Percentiles rank a stretch among this genome's conserved stretches.
Conservation (phyloP, 2,797 vertebrate genomes). For the Microctenopoma lineatum region DNA sequence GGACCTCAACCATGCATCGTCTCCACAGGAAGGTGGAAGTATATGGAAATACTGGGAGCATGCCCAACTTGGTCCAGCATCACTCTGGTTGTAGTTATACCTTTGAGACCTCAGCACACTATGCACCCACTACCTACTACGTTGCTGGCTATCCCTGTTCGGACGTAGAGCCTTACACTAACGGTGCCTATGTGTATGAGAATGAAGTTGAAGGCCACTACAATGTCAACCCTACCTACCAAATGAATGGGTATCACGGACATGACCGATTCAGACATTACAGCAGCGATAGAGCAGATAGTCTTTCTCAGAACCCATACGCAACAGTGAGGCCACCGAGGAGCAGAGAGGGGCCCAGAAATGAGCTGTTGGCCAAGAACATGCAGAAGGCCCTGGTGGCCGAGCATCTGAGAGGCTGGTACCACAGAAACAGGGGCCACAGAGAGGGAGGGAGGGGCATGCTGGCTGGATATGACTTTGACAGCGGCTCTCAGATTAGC, state of each 20-base stretch:
- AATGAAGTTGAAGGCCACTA: slow-evolving; percentile 95
- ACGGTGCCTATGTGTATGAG: slow-evolving; percentile 90
- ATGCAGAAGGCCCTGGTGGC: slow-evolving; percentile 97
- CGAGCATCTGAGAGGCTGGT: slow-evolving; percentile 96
- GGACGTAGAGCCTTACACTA: slow-evolving; percentile 87
- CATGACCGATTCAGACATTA: slow-evolving; percentile 87
- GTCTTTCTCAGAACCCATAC: slow-evolving; percentile 91
- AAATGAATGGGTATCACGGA: slow-evolving; percentile 86
- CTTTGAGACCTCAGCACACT: slow-evolving; percentile 83
- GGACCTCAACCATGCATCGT: slow-evolving; percentile 86
- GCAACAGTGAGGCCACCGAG: slow-evolving; percentile 92
- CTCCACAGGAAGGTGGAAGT: slow-evolving; percentile 89
- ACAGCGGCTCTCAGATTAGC: slow-evolving; percentile 90
- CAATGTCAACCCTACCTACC: slow-evolving; percentile 92
- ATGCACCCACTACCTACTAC: slow-evolving; percentile 86
- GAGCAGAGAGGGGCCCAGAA: slow-evolving; percentile 85
- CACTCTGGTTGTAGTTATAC: slow-evolving; percentile 84
- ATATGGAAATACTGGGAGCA: slow-evolving; percentile 91
- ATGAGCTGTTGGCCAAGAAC: slow-evolving; percentile 93
- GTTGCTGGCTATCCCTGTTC: slow-evolving; percentile 85
- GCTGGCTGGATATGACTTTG: slow-evolving; percentile 86
- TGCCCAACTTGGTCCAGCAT: slow-evolving; percentile 94
- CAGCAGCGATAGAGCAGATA: slow-evolving; percentile 86
- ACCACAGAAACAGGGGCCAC: slow-evolving; percentile 89
- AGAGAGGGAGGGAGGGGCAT: slow-evolving; percentile 76